phyloP scores from a whole-genome alignment of 2,888 invertebrate genomes.

The Limnephilus marmoratus region DNA sequence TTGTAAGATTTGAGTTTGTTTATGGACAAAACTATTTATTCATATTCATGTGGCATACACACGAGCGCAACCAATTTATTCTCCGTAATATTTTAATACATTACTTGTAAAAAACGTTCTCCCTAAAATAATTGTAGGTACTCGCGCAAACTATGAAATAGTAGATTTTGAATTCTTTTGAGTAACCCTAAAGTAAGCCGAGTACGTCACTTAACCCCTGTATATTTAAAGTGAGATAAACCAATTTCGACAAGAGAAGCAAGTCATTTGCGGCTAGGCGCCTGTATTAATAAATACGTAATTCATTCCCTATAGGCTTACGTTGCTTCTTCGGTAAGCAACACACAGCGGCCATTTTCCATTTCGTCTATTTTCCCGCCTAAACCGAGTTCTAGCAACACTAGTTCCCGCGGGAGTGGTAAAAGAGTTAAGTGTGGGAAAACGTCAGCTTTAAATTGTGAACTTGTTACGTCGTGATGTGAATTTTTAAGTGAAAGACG shows the following conservation, averaged over 20 bases:
- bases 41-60: too few relatives aligned
- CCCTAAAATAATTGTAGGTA: too few relatives aligned
- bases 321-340: background rate
- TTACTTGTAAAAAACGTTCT: too few relatives aligned
- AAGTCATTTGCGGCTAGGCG: background rate
- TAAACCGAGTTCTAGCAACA: background rate
- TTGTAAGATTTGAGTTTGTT: too few relatives aligned
- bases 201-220: too few relatives aligned
- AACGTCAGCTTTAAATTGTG: conserved; percentile 31
- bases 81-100: too few relatives aligned
- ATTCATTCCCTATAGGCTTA: conserved; percentile 24
- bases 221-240: background rate
- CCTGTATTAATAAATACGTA: conserved; percentile 11
- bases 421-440: conserved; percentile 10
- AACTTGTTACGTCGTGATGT: background rate
- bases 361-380: conserved; percentile 15
- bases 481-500: background rate
- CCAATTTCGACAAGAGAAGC: conserved; percentile 2
- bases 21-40: too few relatives aligned
- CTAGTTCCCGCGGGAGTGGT: conserved; percentile 38
- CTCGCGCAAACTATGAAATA: too few relatives aligned
- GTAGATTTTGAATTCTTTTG: too few relatives aligned
- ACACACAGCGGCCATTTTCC: conserved; percentile 20
- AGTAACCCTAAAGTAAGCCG: too few relatives aligned
- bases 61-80: too few relatives aligned